Evolutionary conservation across 2,888 invertebrate species (phyloP).

Genomic region (Onchidella celtica): DNA sequence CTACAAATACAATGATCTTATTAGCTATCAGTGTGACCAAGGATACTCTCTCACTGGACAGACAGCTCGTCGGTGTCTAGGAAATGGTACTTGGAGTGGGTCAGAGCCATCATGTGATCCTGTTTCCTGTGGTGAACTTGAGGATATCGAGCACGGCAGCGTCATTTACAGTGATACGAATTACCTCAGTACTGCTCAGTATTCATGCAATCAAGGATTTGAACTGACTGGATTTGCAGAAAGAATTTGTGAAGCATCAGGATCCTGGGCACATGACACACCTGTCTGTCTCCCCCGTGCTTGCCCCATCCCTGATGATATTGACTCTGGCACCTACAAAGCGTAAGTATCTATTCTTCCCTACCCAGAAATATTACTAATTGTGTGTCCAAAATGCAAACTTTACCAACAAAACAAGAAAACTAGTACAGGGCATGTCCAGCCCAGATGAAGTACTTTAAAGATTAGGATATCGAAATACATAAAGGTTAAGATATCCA

Average conservation of each 20-base stretch:
- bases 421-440: too few relatives aligned
- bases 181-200: conserved; percentile 65
- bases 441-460: too few relatives aligned
- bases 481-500: too few relatives aligned
- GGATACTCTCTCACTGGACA: conserved; percentile 71
- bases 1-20: conserved; percentile 57
- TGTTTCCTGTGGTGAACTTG: conserved; percentile 66
- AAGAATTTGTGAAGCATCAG: conserved; percentile 57
- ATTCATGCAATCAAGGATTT: conserved; percentile 66
- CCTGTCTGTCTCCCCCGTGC: conserved; percentile 60
- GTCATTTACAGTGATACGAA: conserved; percentile 57
- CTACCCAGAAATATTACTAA: too few relatives aligned
- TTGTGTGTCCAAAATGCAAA: too few relatives aligned
- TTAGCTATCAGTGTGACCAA: conserved; percentile 64
- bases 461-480: too few relatives aligned
- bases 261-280: conserved; percentile 60
- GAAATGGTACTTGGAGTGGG: conserved; percentile 71
- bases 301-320: conserved; percentile 59
- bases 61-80: conserved; percentile 59
- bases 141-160: conserved; percentile 59
- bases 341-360: too few relatives aligned
- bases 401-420: too few relatives aligned
- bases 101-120: conserved; percentile 73
- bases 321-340: conserved; percentile 43
- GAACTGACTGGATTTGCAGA: conserved; percentile 55